Percentiles rank a stretch among this genome's conserved stretches.
Evolutionary conservation across 2,797 vertebrate species (phyloP).

Genomic region (Discoglossus pictus): DNA sequence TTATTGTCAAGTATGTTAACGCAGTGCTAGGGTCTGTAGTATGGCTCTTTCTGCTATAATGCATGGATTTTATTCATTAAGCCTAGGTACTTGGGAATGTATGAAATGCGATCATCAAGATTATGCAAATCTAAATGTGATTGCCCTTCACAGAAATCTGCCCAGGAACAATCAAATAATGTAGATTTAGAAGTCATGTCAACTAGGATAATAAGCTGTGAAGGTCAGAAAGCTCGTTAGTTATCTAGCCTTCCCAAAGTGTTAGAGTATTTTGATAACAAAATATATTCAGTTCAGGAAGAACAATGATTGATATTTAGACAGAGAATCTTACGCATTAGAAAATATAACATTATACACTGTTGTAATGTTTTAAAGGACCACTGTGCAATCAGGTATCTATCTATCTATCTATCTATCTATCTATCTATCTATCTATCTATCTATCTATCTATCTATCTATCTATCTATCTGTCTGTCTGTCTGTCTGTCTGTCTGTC

Average conservation of each 20-base stretch:
- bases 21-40: constrained; percentile 13
- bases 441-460: no score
- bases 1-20: constrained; percentile 47
- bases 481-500: no score
- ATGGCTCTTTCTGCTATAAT: constrained; percentile 34
- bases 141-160: constrained; percentile 54
- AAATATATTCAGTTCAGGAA: constrained; percentile 21
- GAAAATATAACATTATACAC: no score
- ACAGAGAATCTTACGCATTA: no score
- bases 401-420: no score
- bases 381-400: no score
- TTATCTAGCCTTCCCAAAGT: constrained; percentile 29
- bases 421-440: no score
- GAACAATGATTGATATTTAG: constrained; percentile 14
- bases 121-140: constrained; percentile 61
- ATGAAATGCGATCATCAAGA: constrained; percentile 49
- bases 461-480: no score
- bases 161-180: constrained; percentile 54
- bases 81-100: constrained; percentile 44
- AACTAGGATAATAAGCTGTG: constrained; percentile 45
- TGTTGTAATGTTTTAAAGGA: no score
- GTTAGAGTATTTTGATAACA: constrained; percentile 35
- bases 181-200: constrained; percentile 52
- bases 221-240: constrained; percentile 42
- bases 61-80: constrained; percentile 47